Evolutionary conservation across 2,113 vertebrate genomes (phyloP), one percentile per base, ranked within the genome.

Genomic region (Sylvilagus bachmani): DNA sequence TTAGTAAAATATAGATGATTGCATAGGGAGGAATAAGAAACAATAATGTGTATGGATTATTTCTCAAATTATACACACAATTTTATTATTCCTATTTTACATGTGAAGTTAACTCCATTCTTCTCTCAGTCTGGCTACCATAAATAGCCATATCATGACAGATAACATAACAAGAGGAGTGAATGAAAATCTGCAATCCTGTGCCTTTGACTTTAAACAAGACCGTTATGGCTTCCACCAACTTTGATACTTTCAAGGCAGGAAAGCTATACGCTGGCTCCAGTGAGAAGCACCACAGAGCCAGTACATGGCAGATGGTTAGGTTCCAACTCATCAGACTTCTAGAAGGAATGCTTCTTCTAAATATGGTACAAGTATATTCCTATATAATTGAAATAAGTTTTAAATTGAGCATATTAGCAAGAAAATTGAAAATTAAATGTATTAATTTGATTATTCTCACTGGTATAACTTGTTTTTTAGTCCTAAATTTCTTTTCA

Each of bases 181-280:
- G 3, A 27, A 3, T n/a, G 25, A 49, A 86, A 55, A 86, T 9
- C 24, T 3, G 17, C 25, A 33, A 6, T 6, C 10, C 25, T 10
- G 29, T 21, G n/a, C 44, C 16, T 93, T 87, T 93, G 29, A n/a
- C 38, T 88, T 70, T 29, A 73, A 89, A 66, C 8, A 16, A 14
- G 24, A 44, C 73, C 2, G 1, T 7, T 27, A 27, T 24, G 21
- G 33, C 38, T 88, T 79, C 27, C 5, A 25, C 0, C 24, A 70
- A 11, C 31, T 19, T 21, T 74, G 29, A 38, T 12, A 58, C 51
- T 5, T 5, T 33, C 0, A 14, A 2, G 1, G 1, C 17, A 6
- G 22, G 19, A 80, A 17, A 1, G 21, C 17, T 31, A 10, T 51
- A 12, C 6, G 5, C 3, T 4, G 66, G 25, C 25, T 49, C 49